phyloP scores from a whole-genome alignment of 2,797 vertebrate genomes.

The Sibirionetta formosa region DNA sequence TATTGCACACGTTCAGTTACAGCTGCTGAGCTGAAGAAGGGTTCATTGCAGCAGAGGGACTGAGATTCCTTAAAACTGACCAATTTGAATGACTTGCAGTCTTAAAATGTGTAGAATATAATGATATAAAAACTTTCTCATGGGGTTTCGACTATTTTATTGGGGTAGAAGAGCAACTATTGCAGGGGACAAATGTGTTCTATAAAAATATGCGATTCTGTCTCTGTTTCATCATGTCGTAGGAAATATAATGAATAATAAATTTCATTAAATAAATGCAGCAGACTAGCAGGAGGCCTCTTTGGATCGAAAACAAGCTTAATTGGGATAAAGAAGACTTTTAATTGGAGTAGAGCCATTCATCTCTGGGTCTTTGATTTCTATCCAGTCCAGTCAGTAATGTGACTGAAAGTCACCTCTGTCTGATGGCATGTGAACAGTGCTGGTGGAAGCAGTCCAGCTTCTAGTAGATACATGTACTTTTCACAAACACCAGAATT shows the following conservation, averaged over 20 bases:
- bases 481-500: conserved; percentile 33
- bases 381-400: conserved; percentile 10
- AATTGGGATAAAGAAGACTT: conserved; percentile 47
- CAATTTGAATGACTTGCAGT: not conserved
- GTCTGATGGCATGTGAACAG: conserved; percentile 40
- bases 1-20: not conserved
- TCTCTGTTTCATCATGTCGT: not conserved
- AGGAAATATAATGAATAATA: not conserved
- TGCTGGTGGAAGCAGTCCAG: conserved; percentile 50
- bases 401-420: conserved; percentile 68
- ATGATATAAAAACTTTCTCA: not conserved
- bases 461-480: conserved; percentile 50
- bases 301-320: conserved; percentile 48
- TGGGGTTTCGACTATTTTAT: not conserved
- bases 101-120: not conserved
- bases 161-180: not conserved
- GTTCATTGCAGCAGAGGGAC: not conserved
- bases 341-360: conserved; percentile 32
- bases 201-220: not conserved
- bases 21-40: not conserved
- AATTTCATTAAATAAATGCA: not conserved
- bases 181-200: not conserved
- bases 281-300: conserved; percentile 26
- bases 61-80: not conserved
- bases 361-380: conserved; percentile 51